Conservation (phyloP, 1,140 invertebrate genomes). For the Drosophila virilis region DNA sequence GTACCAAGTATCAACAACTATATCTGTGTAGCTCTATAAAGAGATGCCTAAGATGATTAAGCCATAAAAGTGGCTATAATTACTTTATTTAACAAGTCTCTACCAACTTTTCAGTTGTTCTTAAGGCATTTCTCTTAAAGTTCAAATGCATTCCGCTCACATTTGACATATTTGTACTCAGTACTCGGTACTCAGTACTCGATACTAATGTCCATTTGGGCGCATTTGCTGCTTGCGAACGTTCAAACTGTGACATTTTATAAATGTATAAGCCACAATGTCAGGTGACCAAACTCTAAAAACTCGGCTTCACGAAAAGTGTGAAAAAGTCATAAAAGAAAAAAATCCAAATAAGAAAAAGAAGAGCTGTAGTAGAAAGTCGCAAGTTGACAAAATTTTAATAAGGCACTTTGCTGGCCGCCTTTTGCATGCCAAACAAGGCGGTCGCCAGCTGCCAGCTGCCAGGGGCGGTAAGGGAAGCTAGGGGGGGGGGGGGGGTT, state of each 20-base stretch:
- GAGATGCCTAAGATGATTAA: no score
- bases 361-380: slow-evolving; percentile 34
- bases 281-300: slow-evolving; percentile 40
- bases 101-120: no score
- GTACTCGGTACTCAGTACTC: neutral
- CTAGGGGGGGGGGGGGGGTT: neutral
- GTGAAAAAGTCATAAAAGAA: slow-evolving; percentile 46
- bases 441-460: slow-evolving; percentile 64
- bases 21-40: no score
- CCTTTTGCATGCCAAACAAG: slow-evolving; percentile 73
- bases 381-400: slow-evolving; percentile 82
- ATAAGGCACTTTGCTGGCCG: slow-evolving; percentile 79
- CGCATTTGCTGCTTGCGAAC: neutral
- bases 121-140: neutral
- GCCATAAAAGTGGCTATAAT: no score
- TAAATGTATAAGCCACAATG: slow-evolving; percentile 57
- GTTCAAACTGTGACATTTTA: slow-evolving; percentile 26
- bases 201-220: neutral
- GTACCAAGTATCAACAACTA: no score
- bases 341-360: slow-evolving; percentile 18
- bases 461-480: neutral
- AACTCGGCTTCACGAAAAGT: slow-evolving; percentile 30
- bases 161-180: neutral
- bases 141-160: no score
- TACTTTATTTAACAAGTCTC: no score